These are phyloP conservation scores for Yponomeuta cagnagella DNA, from an alignment of 2,888 invertebrate genomes.

Conservation along the genomic window DNA sequence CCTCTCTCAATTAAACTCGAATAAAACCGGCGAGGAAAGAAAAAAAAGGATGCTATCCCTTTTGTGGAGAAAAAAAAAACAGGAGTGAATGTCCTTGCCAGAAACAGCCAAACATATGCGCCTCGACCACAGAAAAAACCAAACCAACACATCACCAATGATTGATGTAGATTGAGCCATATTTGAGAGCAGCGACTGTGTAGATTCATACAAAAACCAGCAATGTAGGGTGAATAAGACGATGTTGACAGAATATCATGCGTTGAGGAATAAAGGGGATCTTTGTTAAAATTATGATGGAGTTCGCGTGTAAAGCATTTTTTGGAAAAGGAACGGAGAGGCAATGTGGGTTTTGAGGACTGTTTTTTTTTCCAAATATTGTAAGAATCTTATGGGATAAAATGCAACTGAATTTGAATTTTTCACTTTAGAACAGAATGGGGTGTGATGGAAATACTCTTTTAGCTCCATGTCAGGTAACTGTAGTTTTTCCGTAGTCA, in stretches of 20 bases:
- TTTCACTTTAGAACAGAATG: no score
- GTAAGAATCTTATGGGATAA: background rate
- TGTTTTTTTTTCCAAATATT: background rate
- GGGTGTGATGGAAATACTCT: no score
- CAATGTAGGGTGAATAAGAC: background rate
- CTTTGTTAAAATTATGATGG: slow-evolving; percentile 1
- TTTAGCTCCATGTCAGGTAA: no score
- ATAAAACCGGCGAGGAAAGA: slow-evolving; percentile 41
- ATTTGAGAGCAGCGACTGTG: background rate
- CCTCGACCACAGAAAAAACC: background rate
- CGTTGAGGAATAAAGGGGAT: background rate
- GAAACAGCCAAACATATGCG: background rate
- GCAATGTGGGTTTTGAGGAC: background rate
- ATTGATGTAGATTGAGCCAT: slow-evolving; percentile 5
- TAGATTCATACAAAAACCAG: background rate
- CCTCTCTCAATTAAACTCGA: slow-evolving; percentile 54
- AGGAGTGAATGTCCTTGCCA: slow-evolving; percentile 57
- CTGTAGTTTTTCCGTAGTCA: no score
- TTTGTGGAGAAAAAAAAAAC: slow-evolving; percentile 48
- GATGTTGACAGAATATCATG: background rate
- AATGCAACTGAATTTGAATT: no score
- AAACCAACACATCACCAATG: background rate
- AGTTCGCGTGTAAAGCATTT: background rate
- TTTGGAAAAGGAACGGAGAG: background rate
- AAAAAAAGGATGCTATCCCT: slow-evolving; percentile 49